phyloP scores from a whole-genome alignment of 2,888 invertebrate genomes.

The Diogma glabrata region DNA sequence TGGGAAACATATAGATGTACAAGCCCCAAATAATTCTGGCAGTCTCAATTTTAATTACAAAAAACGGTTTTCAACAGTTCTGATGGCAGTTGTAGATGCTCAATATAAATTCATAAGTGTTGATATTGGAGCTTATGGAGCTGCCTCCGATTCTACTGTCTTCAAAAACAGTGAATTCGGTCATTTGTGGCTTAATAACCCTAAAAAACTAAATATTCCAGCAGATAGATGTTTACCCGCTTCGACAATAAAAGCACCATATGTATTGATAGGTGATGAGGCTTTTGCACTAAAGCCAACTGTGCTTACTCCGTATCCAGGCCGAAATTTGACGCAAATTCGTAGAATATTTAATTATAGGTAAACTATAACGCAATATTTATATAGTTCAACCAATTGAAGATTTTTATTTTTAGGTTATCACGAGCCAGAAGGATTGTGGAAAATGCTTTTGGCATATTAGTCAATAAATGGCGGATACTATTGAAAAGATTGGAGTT shows the following conservation, averaged over 20 bases:
- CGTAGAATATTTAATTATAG: slow-evolving; percentile 1
- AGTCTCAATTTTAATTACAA: too few species aligned
- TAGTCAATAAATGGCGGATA: neutral
- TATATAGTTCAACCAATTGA: neutral
- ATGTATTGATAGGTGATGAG: neutral
- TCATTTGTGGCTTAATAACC: neutral
- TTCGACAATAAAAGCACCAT: neutral
- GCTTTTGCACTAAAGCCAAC: neutral
- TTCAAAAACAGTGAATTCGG: neutral
- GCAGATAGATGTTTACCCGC: neutral
- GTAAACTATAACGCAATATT: neutral
- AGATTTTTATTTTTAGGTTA: neutral
- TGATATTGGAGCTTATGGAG: neutral
- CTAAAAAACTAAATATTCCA: neutral
- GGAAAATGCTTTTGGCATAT: neutral
- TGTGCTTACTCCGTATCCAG: neutral
- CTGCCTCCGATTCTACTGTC: neutral
- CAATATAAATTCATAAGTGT: neutral
- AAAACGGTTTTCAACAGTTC: neutral
- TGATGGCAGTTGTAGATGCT: neutral
- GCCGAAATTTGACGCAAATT: neutral
- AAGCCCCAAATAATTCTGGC: neutral
- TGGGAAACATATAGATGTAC: neutral
- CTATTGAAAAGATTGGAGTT: neutral
- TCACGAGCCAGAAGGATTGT: neutral